Evolutionary conservation across 2,797 vertebrate species (phyloP).

Genomic region (Paratrypauchen microcephalus): DNA sequence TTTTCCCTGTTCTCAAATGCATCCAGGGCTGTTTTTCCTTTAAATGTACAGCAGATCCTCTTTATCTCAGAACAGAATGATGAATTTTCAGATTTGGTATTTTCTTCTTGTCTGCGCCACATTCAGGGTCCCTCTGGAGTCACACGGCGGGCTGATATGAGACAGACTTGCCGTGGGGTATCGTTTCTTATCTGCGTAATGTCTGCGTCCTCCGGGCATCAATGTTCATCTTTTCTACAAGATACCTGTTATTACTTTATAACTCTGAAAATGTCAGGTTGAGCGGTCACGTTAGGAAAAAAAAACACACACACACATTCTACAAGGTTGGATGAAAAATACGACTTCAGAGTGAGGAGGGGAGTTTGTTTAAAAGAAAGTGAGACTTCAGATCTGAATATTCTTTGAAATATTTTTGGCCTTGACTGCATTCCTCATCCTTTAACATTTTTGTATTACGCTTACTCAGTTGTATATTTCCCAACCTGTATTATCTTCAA

Average conservation of each 20-base stretch:
- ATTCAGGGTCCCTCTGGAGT: slow-evolving; percentile 6
- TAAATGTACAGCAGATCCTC: slow-evolving; percentile 8
- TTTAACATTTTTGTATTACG: too few species aligned
- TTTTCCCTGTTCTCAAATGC: slow-evolving; percentile 15
- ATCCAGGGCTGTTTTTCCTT: slow-evolving; percentile 16
- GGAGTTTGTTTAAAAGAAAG: neutral
- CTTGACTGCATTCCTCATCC: too few species aligned
- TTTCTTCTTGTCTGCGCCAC: slow-evolving; percentile 15
- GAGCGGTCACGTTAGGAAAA: slow-evolving; percentile 16
- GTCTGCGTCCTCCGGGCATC: slow-evolving; percentile 18
- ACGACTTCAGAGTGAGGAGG: slow-evolving; percentile 3
- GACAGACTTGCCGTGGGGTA: slow-evolving; percentile 6
- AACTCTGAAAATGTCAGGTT: slow-evolving; percentile 11
- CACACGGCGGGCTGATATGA: slow-evolving; percentile 9
- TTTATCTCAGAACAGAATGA: slow-evolving; percentile 34
- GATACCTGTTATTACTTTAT: slow-evolving; percentile 13
- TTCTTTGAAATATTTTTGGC: too few species aligned
- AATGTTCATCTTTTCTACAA: slow-evolving; percentile 27
- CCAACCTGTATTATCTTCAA: too few species aligned
- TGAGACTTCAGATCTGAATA: too few species aligned
- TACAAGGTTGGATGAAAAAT: neutral
- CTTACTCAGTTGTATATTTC: too few species aligned
- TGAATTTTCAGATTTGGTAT: slow-evolving; percentile 24
- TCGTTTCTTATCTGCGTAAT: slow-evolving; percentile 22
- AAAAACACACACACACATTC: neutral